phyloP scores from a whole-genome alignment of 1,140 invertebrate genomes.

The Ruditapes philippinarum region DNA sequence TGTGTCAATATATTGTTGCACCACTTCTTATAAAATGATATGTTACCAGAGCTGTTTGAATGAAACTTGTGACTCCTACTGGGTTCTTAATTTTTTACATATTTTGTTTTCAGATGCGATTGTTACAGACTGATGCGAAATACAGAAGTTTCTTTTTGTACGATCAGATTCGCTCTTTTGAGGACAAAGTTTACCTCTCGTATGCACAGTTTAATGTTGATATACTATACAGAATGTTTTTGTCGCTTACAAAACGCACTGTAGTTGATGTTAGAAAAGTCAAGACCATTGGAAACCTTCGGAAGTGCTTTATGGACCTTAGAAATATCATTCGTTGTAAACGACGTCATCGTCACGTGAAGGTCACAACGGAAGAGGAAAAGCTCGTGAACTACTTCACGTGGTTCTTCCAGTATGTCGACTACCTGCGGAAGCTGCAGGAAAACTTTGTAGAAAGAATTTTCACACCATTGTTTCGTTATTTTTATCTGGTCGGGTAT shows the following conservation, averaged over 20 bases:
- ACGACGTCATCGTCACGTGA: slow-evolving; percentile 47
- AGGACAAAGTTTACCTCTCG: slow-evolving; percentile 80
- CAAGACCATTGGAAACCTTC: slow-evolving; percentile 73
- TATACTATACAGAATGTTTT: slow-evolving; percentile 73
- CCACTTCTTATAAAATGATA: too few species aligned
- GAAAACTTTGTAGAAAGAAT: slow-evolving; percentile 81
- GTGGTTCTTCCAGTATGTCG: slow-evolving; percentile 83
- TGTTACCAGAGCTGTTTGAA: too few species aligned
- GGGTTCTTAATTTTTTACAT: too few species aligned
- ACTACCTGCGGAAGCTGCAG: slow-evolving; percentile 78
- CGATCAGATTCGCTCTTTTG: slow-evolving; percentile 79
- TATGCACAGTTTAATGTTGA: slow-evolving; percentile 79
- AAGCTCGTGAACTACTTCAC: slow-evolving; percentile 80
- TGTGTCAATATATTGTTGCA: too few species aligned
- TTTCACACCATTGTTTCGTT: slow-evolving; percentile 81
- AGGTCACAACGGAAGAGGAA: slow-evolving; percentile 63
- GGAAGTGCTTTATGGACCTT: slow-evolving; percentile 73
- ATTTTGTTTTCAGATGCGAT: slow-evolving; percentile 70
- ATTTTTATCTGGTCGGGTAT: slow-evolving; percentile 76
- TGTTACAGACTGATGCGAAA: slow-evolving; percentile 78
- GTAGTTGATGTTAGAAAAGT: slow-evolving; percentile 71
- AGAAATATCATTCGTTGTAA: slow-evolving; percentile 71
- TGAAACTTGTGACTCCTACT: too few species aligned
- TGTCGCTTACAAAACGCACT: slow-evolving; percentile 70
- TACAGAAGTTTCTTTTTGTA: slow-evolving; percentile 78